Conservation (phyloP, 2,888 invertebrate species). For the Lordiphosa fenestrarum region DNA sequence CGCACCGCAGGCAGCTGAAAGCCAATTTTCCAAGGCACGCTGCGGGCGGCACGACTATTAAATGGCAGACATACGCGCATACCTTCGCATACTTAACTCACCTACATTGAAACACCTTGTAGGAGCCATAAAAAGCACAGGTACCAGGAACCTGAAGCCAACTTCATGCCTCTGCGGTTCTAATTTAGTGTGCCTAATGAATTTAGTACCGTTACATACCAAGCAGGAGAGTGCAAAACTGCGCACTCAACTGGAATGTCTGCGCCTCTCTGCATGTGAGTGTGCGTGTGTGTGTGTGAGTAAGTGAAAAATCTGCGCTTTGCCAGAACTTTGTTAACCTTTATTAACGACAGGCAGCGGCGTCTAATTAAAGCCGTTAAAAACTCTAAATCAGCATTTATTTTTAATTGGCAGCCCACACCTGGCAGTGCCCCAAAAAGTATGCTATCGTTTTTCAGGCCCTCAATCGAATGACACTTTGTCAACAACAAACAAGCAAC, state of each 20-base stretch:
- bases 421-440: constrained; percentile 11
- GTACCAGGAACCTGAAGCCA: constrained; percentile 31
- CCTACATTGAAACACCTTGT: constrained; percentile 43
- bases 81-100: constrained; percentile 5
- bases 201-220: constrained; percentile 73
- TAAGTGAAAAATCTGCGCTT: constrained; percentile 58
- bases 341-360: constrained; percentile 60
- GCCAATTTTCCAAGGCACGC: constrained; percentile 62
- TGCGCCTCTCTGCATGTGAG: constrained; percentile 19
- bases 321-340: constrained; percentile 67
- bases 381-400: constrained; percentile 48
- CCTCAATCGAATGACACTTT: constrained; percentile 11
- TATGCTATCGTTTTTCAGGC: constrained; percentile 5
- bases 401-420: constrained; percentile 52
- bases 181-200: constrained; percentile 76
- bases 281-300: constrained; percentile 38
- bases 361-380: constrained; percentile 68
- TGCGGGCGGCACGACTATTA: constrained; percentile 62
- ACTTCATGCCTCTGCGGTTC: constrained; percentile 52
- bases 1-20: constrained; percentile 66
- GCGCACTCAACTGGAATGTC: constrained; percentile 52
- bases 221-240: constrained; percentile 65
- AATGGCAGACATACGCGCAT: constrained; percentile 20
- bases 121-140: constrained; percentile 48
- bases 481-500: constrained; percentile 51